Evolutionary conservation across 2,113 vertebrate genomes (phyloP).

Genomic region (Desmodus rotundus): DNA sequence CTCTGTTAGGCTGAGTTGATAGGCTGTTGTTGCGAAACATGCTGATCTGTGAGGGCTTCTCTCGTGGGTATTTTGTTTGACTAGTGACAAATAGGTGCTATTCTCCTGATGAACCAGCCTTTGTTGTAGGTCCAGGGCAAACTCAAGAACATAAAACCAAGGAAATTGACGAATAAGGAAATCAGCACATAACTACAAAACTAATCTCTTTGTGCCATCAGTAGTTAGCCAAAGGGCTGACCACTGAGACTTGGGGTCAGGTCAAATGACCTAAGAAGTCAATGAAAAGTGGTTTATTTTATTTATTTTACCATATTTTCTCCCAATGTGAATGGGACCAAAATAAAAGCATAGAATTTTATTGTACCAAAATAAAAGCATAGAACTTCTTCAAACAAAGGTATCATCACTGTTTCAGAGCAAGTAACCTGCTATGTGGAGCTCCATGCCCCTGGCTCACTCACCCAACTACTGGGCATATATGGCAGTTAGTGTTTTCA

Average conservation of each 20-base stretch:
- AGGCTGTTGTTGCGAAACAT: background rate
- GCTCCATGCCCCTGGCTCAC: accelerated
- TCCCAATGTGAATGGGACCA: conserved; percentile 15
- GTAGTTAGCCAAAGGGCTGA: conserved; percentile 75
- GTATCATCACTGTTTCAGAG: accelerated
- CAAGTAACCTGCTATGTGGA: accelerated
- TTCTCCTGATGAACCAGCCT: conserved; percentile 27
- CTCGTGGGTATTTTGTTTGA: background rate
- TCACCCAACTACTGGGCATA: accelerated
- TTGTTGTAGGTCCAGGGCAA: conserved; percentile 64
- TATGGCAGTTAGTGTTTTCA: too few species aligned
- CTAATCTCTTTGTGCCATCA: conserved; percentile 80
- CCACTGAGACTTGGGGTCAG: conserved; percentile 72
- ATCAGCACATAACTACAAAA: conserved; percentile 70
- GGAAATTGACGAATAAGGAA: conserved; percentile 76
- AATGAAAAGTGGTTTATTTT: conserved; percentile 72
- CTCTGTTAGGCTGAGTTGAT: background rate
- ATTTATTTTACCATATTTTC: conserved; percentile 66
- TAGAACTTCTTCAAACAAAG: background rate
- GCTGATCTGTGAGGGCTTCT: background rate
- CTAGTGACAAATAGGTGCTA: background rate
- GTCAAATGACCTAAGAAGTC: conserved; percentile 73
- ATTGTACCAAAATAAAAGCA: conserved; percentile 4
- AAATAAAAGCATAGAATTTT: background rate
- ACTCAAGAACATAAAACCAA: conserved; percentile 69